Evolutionary conservation across 2,888 invertebrate species (phyloP).

Genomic region (Lycophotia porphyrea): DNA sequence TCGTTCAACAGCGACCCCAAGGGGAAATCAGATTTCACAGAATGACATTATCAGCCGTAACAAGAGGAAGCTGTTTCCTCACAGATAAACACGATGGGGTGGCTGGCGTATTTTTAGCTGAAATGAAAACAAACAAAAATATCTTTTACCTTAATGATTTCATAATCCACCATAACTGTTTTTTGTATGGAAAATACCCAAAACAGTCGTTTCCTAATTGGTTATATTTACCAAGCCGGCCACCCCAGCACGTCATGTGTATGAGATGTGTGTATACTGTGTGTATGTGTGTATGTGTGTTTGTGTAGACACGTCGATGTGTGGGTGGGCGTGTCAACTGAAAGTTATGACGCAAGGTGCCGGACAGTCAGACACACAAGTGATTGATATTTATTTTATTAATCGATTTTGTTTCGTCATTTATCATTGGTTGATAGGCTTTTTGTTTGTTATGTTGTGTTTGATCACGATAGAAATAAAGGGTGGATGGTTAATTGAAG

Average conservation of each 20-base stretch:
- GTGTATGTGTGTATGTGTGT: constrained; percentile 16
- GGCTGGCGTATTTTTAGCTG: constrained; percentile 31
- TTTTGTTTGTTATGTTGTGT: constrained; percentile 51
- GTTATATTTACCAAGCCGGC: constrained; percentile 64
- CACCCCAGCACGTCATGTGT: constrained; percentile 51
- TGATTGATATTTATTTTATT: constrained; percentile 61
- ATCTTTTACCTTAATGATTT: constrained; percentile 33
- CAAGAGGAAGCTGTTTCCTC: constrained; percentile 15
- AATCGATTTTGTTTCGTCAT: constrained; percentile 55
- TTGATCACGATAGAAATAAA: constrained; percentile 46
- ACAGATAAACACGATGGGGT: constrained; percentile 42
- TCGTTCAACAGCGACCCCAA: constrained; percentile 21
- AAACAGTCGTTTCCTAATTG: constrained; percentile 59
- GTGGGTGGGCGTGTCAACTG: constrained; percentile 69
- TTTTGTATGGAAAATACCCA: constrained; percentile 39
- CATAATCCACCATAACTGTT: constrained; percentile 46
- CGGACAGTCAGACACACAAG: constrained; percentile 57
- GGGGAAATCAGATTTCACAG: constrained; percentile 45
- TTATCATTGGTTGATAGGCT: constrained; percentile 51
- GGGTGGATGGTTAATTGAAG: constrained; percentile 45
- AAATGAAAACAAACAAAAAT: constrained; percentile 12
- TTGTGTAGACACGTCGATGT: constrained; percentile 48
- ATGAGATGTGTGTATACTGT: neutral
- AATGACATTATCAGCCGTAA: constrained; percentile 32
- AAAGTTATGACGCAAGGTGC: constrained; percentile 66